Percentiles rank a stretch among this genome's conserved stretches.
These are phyloP conservation scores for Lacerta viridis DNA, from an alignment of 2,797 vertebrate species.

Conservation along the genomic window DNA sequence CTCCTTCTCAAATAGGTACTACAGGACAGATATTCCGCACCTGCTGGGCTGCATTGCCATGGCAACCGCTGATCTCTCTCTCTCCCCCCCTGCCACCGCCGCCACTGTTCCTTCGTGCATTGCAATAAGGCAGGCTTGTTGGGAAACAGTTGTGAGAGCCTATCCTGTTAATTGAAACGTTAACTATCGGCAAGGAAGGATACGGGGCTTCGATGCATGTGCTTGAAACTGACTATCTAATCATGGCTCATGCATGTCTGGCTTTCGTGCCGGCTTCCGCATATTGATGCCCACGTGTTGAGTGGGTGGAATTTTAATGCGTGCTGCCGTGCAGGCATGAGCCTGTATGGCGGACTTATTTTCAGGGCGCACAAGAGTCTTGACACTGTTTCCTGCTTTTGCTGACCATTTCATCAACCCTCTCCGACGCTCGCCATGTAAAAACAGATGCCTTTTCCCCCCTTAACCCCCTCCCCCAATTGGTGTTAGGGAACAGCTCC, in stretches of 20 bases:
- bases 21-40: conserved; percentile 58
- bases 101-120: conserved; percentile 34
- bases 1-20: neutral
- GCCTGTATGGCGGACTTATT: neutral
- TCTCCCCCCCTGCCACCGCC: neutral
- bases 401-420: neutral
- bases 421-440: too few species aligned
- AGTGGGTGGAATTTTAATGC: neutral
- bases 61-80: conserved; percentile 50
- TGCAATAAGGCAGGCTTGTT: conserved; percentile 13
- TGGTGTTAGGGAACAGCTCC: conserved; percentile 2
- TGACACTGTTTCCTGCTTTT: neutral
- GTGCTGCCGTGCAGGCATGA: neutral
- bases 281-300: neutral
- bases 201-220: neutral
- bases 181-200: neutral
- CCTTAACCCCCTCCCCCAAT: too few species aligned
- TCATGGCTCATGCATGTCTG: conserved; percentile 16
- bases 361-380: neutral
- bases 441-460: neutral
- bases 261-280: neutral
- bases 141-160: conserved; percentile 24
- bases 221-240: neutral
- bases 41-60: conserved; percentile 67
- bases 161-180: neutral